phyloP scores from a whole-genome alignment of 2,797 vertebrate species.

The Paramormyrops hopkinsi region DNA sequence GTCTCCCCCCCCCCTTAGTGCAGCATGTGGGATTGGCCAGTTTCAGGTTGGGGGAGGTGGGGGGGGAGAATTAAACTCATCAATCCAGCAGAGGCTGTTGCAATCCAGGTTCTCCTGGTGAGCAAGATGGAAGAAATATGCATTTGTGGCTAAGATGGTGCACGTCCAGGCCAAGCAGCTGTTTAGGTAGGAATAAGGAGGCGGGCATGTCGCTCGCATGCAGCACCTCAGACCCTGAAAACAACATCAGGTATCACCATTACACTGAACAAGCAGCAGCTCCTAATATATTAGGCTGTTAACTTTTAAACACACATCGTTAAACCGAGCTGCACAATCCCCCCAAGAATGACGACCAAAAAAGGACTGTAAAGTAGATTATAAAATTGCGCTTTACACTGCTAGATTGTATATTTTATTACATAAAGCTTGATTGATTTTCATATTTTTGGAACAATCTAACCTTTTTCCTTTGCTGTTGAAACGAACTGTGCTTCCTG shows the following conservation, averaged over 20 bases:
- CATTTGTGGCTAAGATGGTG: not conserved
- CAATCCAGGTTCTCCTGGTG: not conserved
- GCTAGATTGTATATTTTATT: conserved; percentile 1
- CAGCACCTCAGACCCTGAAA: not conserved
- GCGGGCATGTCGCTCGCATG: not conserved
- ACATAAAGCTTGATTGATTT: conserved; percentile 2
- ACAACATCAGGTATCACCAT: not conserved
- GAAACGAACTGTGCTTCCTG: not conserved
- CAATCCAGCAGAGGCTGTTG: not conserved
- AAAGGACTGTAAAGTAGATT: conserved; percentile 1
- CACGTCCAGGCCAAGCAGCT: not conserved
- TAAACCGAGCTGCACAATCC: not conserved
- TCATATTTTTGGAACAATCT: not conserved
- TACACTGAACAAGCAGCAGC: not conserved
- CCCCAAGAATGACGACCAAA: not conserved
- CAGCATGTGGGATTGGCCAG: not conserved
- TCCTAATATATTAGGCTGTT: conserved; percentile 1
- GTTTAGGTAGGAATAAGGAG: not conserved
- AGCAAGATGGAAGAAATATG: not conserved
- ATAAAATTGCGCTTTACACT: not conserved
- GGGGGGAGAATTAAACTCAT: not conserved
- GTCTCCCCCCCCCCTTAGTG: conserved; percentile 14
- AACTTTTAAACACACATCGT: conserved; percentile 9
- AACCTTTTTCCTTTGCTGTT: conserved; percentile 17
- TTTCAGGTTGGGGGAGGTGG: not conserved